These are phyloP conservation scores for Stenotaenia linearis DNA, from an alignment of 2,888 invertebrate species.

Conservation along the genomic window DNA sequence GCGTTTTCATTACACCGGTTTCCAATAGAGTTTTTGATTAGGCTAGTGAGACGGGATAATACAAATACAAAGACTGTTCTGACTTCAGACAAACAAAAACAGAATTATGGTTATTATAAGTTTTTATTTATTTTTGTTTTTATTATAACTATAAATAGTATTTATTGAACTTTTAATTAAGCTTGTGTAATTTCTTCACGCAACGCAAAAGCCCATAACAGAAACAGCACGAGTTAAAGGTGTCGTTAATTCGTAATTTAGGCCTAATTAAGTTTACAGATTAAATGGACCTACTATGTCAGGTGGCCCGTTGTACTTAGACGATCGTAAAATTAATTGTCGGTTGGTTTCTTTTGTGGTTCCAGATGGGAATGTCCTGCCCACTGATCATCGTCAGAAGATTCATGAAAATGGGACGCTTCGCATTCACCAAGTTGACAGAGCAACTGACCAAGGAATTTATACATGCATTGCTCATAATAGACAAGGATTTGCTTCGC, in stretches of 20 bases:
- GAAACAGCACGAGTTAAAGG: background rate
- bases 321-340: background rate
- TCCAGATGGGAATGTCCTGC: constrained; percentile 30
- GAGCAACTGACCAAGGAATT: constrained; percentile 14
- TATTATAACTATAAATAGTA: too few species aligned
- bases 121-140: too few species aligned
- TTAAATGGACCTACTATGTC: background rate
- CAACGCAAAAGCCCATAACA: background rate
- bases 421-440: constrained; percentile 13
- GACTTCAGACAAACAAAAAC: too few species aligned
- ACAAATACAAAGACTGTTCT: too few species aligned
- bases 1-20: too few species aligned
- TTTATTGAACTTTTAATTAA: too few species aligned
- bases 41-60: too few species aligned
- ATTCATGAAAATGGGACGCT: constrained; percentile 28
- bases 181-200: background rate
- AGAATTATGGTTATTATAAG: too few species aligned
- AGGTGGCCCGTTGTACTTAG: background rate
- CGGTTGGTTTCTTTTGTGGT: background rate
- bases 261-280: background rate
- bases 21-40: too few species aligned
- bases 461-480: constrained; percentile 29
- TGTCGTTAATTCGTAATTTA: background rate
- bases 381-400: constrained; percentile 30
- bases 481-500: constrained; percentile 26